Evolutionary conservation across 2,797 vertebrate genomes (phyloP), one percentile per base, ranked within the genome.

Genomic region (Helostoma temminkii): DNA sequence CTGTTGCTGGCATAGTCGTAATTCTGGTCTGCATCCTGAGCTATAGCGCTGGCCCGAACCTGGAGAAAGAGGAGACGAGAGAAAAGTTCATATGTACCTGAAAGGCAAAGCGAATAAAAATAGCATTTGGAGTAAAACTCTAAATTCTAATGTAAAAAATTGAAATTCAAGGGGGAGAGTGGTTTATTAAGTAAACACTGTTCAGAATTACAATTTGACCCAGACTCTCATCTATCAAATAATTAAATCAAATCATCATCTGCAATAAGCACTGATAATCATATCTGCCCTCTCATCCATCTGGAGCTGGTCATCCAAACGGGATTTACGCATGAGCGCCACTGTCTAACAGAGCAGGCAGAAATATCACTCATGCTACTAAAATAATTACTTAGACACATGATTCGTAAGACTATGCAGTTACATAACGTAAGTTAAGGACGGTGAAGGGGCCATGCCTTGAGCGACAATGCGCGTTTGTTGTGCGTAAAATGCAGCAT

Each of bases 1-100:
- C 96, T 98, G 95, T 99, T 99, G 89, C 97, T 98, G 87, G 98
- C 98, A 0, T 99, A 99, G 90, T 99, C 98, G 19, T 99, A 99
- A 89, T 99, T 99, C 93, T 99, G 98, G 89, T 99, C 98, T 0
- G 98, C 98, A 0, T 99, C 98, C 61, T 99, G 97, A 4, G 98
- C 98, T 1, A 99, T 99, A 83, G 98, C 97, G 16, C 98, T 99
- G 80, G 97, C 98, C 24, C 98, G 95, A 18, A 98, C 97, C 97
- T 98, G 93, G 8, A 18, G 3, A 22, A 19, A 21, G 14, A 18
- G 11, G 8, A 12, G 15, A 25, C 9, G 15, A 10, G 18, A 34
- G 62, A 63, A 73, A 79, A 78, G 86, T 74, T 82, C 81, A 82
- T 26, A 39, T 52, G 10, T 45, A 74, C 76, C 83, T 65, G 46